Evolutionary conservation across 2,888 invertebrate genomes (phyloP).

Genomic region (Tachina grossa): DNA sequence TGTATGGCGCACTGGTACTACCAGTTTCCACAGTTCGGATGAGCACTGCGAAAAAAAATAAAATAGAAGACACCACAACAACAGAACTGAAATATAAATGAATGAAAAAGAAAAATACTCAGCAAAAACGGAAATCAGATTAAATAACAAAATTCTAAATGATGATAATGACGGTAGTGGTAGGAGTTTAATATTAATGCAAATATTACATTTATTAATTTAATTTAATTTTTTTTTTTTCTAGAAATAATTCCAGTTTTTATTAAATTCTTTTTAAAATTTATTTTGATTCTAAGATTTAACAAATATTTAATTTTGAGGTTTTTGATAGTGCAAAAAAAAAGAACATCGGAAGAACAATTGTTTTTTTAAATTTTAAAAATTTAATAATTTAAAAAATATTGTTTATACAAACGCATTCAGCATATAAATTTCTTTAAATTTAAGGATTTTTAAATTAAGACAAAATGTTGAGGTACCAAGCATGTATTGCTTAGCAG

Average conservation of each 20-base stretch:
- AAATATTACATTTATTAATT: conserved; percentile 30
- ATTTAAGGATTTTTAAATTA: no score
- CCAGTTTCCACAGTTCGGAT: conserved; percentile 46
- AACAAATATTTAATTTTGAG: no score
- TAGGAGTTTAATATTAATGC: conserved; percentile 45
- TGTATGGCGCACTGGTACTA: conserved; percentile 61
- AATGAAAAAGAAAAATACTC: conserved; percentile 12
- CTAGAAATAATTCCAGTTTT: neutral
- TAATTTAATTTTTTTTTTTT: conserved; percentile 9
- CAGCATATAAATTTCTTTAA: no score
- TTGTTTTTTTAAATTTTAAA: no score
- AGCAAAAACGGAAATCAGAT: conserved; percentile 61
- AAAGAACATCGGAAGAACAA: no score
- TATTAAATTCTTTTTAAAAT: neutral
- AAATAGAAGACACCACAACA: neutral
- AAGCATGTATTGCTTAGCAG: no score
- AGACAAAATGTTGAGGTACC: no score
- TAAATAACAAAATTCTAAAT: conserved; percentile 59
- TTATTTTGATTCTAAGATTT: no score
- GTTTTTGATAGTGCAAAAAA: no score
- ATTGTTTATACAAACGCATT: no score
- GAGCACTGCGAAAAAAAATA: conserved; percentile 5
- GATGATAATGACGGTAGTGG: conserved; percentile 47
- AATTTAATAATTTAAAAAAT: no score
- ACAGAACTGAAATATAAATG: conserved; percentile 29